Evolutionary conservation across 2,888 invertebrate genomes (phyloP), one percentile per base, ranked within the genome.

Genomic region (Agriopis leucophaearia): DNA sequence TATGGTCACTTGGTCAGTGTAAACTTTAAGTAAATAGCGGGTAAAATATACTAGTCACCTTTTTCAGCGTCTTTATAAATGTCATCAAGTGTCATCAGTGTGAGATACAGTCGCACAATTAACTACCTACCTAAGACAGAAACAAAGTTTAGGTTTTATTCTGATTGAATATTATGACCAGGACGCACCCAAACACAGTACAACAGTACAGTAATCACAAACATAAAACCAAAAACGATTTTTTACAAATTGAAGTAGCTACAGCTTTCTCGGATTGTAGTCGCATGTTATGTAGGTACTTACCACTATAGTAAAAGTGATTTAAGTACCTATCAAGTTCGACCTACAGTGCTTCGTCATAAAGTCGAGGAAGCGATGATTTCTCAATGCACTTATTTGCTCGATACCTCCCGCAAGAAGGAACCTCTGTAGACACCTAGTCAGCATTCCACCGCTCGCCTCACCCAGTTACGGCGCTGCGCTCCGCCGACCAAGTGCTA

Each of bases 401-500:
- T 12, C 62, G 56, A 55, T 82, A 83, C 85, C 87, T 83, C 85
- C 85, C 84, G 54, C 44, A 66, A 60, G 61, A 85, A 83, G 81
- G 83, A 82, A 84, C 83, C 81, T 82, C 78, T 79, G 81, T 81
- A 79, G 82, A 81, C 74, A 79, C 80, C 80, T 82, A 84, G 87
- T 81, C 87, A 87, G 88, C 89, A 89, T 89, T 89, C 89, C 89
- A 81, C 89, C 89, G 81, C 83, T 82, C 87, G 88, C 83, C 90
- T 92, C 92, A 91, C 92, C 93, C 93, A 93, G 92, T 90, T 93
- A 92, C 92, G 90, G 91, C 89, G 88, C 86, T 92, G 91, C 85
- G 86, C 87, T 38, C 90, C 90, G 87, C 86, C 86, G 88, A 86
- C 85, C 82, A 83, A 82, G 94, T 94, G 94, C 90, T 94, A 94